Evolutionary conservation across 1,140 invertebrate species (phyloP).

Genomic region (Drosophila cardini): DNA sequence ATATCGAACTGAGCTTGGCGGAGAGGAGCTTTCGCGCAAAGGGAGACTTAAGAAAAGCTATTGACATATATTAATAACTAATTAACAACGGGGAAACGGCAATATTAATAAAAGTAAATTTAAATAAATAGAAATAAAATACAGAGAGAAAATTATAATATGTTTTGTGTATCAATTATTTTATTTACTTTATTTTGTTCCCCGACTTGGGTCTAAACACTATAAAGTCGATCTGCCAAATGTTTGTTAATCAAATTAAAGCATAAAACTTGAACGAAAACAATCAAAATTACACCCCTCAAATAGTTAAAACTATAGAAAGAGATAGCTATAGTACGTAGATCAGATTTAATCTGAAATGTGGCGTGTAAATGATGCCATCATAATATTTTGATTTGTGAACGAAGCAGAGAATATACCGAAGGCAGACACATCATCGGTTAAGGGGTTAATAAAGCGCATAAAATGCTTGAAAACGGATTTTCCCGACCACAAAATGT

Average conservation of each 20-base stretch:
- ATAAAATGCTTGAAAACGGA: constrained; percentile 54
- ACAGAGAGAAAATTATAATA: too few species aligned
- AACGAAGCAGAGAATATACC: constrained; percentile 22
- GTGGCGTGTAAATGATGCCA: constrained; percentile 83
- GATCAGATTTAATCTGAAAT: constrained; percentile 77
- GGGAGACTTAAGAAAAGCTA: too few species aligned
- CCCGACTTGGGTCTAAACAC: too few species aligned
- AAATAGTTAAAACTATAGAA: constrained; percentile 28
- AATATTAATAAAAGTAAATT: too few species aligned
- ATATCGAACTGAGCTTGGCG: too few species aligned
- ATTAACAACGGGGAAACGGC: too few species aligned
- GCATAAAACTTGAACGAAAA: constrained; percentile 55
- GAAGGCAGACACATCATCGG: constrained; percentile 59
- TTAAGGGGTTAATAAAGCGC: constrained; percentile 78
- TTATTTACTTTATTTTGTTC: too few species aligned
- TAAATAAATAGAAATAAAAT: too few species aligned
- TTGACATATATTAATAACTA: too few species aligned
- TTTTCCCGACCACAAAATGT: constrained; percentile 27
- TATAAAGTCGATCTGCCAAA: constrained; percentile 26
- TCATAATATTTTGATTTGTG: constrained; percentile 81
- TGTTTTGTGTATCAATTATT: too few species aligned
- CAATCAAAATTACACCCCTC: constrained; percentile 11
- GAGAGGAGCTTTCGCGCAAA: too few species aligned
- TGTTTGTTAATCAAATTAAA: constrained; percentile 62
- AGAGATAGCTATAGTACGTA: constrained; percentile 32